Percentiles rank a stretch among this genome's conserved stretches.
These are phyloP conservation scores for Apodemia mormo DNA, from an alignment of 2,888 invertebrate species.

Conservation along the genomic window DNA sequence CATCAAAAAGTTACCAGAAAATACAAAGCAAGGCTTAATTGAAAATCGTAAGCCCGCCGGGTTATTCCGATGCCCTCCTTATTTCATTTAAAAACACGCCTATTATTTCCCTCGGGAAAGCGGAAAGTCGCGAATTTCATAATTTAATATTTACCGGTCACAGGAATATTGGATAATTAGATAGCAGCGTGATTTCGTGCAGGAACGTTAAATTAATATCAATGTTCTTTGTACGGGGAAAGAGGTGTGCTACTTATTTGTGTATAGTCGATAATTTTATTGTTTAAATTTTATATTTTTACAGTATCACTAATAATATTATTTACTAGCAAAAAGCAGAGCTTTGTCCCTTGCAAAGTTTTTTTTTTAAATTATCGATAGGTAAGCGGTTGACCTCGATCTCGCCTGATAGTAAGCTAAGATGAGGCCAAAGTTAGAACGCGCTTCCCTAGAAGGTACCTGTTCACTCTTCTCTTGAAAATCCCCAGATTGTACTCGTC, in stretches of 20 bases:
- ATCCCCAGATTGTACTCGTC: no score
- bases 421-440: no score
- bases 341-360: no score
- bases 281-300: no score
- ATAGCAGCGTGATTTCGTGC: conserved; percentile 77
- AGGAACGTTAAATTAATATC: conserved; percentile 77
- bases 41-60: conserved; percentile 38
- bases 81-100: conserved; percentile 70
- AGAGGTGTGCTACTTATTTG: conserved; percentile 45
- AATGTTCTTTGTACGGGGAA: conserved; percentile 69
- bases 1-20: conserved; percentile 26
- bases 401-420: no score
- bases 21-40: conserved; percentile 38
- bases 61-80: conserved; percentile 52
- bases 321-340: no score
- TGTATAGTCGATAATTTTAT: background rate
- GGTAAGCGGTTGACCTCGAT: no score
- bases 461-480: no score
- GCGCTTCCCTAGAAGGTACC: no score
- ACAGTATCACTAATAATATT: no score
- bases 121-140: conserved; percentile 70
- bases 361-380: no score
- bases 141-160: conserved; percentile 76
- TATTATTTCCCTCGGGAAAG: conserved; percentile 71
- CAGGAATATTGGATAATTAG: conserved; percentile 75